Conservation (phyloP, 2,888 invertebrate species). For the Plemyria rubiginata region DNA sequence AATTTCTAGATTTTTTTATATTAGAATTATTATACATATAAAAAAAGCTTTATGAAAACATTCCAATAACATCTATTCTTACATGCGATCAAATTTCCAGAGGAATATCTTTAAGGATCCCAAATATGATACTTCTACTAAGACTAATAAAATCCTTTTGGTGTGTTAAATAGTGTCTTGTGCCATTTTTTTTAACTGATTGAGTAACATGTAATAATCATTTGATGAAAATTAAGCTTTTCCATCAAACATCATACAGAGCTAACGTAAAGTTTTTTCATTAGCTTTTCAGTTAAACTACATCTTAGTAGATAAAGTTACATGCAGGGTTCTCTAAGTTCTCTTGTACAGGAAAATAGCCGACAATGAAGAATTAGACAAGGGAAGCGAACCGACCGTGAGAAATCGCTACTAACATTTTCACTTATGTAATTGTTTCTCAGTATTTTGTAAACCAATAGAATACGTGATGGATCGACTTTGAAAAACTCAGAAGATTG, state of each 20-base stretch:
- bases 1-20: too few relatives aligned
- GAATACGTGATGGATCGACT: constrained; percentile 23
- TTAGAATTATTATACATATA: too few relatives aligned
- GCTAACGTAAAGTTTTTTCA: constrained; percentile 22
- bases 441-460: constrained; percentile 24
- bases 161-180: too few relatives aligned
- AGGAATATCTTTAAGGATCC: too few relatives aligned
- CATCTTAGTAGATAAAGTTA: constrained; percentile 21
- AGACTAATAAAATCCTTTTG: too few relatives aligned
- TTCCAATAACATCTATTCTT: too few relatives aligned
- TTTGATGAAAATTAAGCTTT: neutral
- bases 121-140: too few relatives aligned
- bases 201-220: neutral
- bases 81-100: too few relatives aligned
- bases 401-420: constrained; percentile 23
- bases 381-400: constrained; percentile 23
- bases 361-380: constrained; percentile 22
- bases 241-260: constrained; percentile 10
- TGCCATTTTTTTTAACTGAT: too few relatives aligned
- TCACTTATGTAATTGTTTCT: constrained; percentile 29
- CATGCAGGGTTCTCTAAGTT: constrained; percentile 24
- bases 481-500: constrained; percentile 8
- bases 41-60: too few relatives aligned
- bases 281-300: constrained; percentile 19
- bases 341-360: constrained; percentile 21